phyloP scores from a whole-genome alignment of 1,140 invertebrate species.

The Achroia grisella region DNA sequence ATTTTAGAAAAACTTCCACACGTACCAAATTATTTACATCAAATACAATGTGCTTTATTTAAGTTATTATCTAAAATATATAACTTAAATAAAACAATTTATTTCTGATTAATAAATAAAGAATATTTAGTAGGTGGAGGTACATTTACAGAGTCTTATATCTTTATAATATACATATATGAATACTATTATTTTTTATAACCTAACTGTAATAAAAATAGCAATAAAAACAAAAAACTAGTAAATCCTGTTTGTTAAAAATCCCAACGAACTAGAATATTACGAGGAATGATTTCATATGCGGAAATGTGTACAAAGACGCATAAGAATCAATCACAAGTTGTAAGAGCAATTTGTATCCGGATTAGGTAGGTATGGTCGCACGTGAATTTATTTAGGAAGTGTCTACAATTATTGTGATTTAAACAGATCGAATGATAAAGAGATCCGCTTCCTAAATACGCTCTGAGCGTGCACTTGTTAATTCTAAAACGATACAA shows the following conservation, averaged over 20 bases:
- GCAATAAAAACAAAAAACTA: neutral
- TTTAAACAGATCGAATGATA: conserved; percentile 43
- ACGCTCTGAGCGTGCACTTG: neutral
- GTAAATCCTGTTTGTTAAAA: neutral
- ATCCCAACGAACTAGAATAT: conserved; percentile 13
- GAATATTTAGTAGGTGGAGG: too few relatives aligned
- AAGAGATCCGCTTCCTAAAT: conserved; percentile 50
- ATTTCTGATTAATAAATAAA: too few relatives aligned
- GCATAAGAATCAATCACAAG: conserved; percentile 14
- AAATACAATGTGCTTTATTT: too few relatives aligned
- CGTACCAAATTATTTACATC: too few relatives aligned
- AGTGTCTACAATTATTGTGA: conserved; percentile 44
- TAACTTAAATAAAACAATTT: too few relatives aligned
- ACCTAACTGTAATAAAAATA: too few relatives aligned
- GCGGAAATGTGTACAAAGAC: conserved; percentile 35
- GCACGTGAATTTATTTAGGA: conserved; percentile 32
- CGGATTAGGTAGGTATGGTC: conserved; percentile 18
- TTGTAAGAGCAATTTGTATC: conserved; percentile 24
- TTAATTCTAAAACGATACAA: conserved; percentile 9
- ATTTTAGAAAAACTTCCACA: too few relatives aligned
- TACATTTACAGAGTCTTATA: too few relatives aligned
- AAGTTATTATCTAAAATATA: too few relatives aligned
- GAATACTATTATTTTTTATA: too few relatives aligned
- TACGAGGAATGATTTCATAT: conserved; percentile 55
- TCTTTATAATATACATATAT: too few relatives aligned